Evolutionary conservation across 2,797 vertebrate species (phyloP), one percentile per base, ranked within the genome.

Genomic region (Hipposideros larvatus): DNA sequence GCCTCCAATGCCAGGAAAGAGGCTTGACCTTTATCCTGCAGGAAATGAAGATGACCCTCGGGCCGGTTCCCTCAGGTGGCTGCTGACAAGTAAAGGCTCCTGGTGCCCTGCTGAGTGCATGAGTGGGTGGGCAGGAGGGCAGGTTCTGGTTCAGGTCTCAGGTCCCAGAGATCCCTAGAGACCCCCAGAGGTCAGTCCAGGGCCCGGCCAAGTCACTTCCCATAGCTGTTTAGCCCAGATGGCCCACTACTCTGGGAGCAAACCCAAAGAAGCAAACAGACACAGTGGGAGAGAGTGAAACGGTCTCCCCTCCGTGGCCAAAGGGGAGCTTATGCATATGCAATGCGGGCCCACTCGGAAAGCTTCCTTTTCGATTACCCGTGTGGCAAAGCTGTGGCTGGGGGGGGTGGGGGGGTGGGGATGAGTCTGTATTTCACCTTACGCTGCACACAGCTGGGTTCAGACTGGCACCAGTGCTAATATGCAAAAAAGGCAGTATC

Each of bases 401-500:
- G 98, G 98, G 37, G 96, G 98, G 98, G 96, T 97, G 98, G 98
- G 37, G 96, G 98, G 98, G 96, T 97, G 98, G 97, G 98, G 95
- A 37, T 37, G 98, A 98, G 98, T 98, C 98, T 98, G 94, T 97
- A 98, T 98, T 98, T 98, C 98, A 98, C 98, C 98, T 98, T 98
- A 98, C 97, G 97, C 96, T 97, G 98, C 98, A 98, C 98, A 98
- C 98, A 98, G 98, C 98, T 98, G 98, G 98, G 98, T 97, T 98
- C 98, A 98, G 98, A 98, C 98, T 97, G 98, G 98, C 98, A 98
- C 97, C 96, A 71, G 96, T 70, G 97, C 98, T 98, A 97, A 98
- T 98, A 98, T 98, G 98, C 98, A 98, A 98, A 98, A 97, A 94
- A 98, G 97, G 98, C 97, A 68, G 97, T 99, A 98, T 99, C 99